phyloP scores from a whole-genome alignment of 2,888 invertebrate species.

The Emesis russula region DNA sequence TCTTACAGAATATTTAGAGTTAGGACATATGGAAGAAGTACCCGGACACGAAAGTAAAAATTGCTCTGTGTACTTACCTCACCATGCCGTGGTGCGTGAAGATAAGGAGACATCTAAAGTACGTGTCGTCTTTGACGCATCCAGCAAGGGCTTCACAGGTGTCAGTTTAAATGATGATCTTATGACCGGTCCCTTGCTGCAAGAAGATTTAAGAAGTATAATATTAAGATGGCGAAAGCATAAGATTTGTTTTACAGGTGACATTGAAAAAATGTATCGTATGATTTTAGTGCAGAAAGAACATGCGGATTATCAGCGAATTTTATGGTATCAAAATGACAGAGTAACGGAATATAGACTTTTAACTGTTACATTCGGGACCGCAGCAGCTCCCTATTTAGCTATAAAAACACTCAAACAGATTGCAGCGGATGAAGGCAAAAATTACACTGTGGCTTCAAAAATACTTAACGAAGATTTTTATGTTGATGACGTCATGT shows the following conservation, averaged over 20 bases:
- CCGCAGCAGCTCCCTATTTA: not conserved
- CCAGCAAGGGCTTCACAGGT: not conserved
- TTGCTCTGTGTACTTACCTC: no score
- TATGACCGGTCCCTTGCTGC: not conserved
- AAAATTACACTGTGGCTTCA: not conserved
- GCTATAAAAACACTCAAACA: not conserved
- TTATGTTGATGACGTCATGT: not conserved
- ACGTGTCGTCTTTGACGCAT: not conserved
- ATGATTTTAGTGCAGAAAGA: not conserved
- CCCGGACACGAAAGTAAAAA: no score
- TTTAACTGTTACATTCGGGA: not conserved
- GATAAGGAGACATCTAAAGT: not conserved
- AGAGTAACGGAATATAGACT: not conserved
- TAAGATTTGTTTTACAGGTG: not conserved
- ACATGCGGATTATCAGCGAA: not conserved
- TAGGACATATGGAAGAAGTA: not conserved
- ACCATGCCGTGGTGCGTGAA: no score
- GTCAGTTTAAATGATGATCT: not conserved
- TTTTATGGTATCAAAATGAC: not conserved
- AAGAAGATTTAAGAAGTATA: not conserved
- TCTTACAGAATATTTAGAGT: not conserved
- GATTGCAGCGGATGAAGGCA: not conserved
- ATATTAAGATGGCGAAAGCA: not conserved
- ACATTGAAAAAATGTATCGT: not conserved
- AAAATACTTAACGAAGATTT: not conserved